Percentiles rank a stretch among this genome's conserved stretches.
phyloP scores from a whole-genome alignment of 1,140 invertebrate genomes.

The Telenomus remus region DNA sequence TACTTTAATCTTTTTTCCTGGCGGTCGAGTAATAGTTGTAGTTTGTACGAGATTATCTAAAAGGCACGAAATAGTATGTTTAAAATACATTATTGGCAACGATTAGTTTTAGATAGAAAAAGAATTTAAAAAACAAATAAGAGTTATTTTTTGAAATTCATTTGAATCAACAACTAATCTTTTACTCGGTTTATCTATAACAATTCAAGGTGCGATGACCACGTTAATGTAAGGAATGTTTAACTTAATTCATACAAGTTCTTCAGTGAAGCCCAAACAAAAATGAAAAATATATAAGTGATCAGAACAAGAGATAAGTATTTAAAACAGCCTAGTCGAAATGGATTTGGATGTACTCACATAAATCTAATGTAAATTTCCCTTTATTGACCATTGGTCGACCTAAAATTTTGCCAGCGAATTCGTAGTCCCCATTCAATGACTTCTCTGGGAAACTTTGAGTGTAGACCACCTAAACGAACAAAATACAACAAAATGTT shows the following conservation, averaged over 20 bases:
- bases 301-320: no score
- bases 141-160: no score
- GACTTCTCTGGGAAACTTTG: conserved; percentile 89
- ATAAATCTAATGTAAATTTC: conserved; percentile 83
- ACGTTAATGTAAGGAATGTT: neutral
- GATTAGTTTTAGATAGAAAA: no score
- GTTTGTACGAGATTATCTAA: conserved; percentile 78
- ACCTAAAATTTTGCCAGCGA: conserved; percentile 79
- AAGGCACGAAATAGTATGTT: conserved; percentile 10
- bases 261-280: no score
- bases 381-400: conserved; percentile 79
- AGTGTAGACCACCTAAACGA: conserved; percentile 82
- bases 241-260: no score
- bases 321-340: no score
- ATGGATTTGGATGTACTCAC: no score
- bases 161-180: no score
- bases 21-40: conserved; percentile 80
- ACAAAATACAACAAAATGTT: neutral
- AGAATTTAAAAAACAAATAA: no score
- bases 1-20: conserved; percentile 78
- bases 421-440: conserved; percentile 81
- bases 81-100: neutral
- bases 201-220: neutral
- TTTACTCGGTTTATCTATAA: no score
- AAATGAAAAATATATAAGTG: no score